Conservation (phyloP, 2,797 vertebrate species). For the Sebastes paucispinis region DNA sequence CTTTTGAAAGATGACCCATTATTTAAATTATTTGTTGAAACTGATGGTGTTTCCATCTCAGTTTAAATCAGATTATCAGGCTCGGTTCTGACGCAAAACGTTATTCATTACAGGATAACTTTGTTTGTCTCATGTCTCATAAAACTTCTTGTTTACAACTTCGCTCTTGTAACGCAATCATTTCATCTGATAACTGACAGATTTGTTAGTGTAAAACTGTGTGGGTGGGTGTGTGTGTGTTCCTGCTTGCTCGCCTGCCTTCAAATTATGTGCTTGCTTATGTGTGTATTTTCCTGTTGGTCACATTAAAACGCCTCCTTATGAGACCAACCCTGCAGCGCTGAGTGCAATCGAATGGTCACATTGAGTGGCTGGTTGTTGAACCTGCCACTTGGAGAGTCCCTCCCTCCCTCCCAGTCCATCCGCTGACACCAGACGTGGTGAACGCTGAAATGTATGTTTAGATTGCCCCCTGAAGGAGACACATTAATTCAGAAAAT, state of each 20-base stretch:
- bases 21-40: background rate
- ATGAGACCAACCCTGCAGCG: constrained; percentile 37
- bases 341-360: constrained; percentile 62
- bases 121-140: constrained; percentile 9
- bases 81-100: background rate
- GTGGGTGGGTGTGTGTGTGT: constrained; percentile 4
- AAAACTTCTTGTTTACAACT: constrained; percentile 12
- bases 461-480: constrained; percentile 70
- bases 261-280: constrained; percentile 18
- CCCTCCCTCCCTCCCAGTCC: constrained; percentile 18
- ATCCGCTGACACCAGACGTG: constrained; percentile 35
- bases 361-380: constrained; percentile 65
- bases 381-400: constrained; percentile 54
- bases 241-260: background rate
- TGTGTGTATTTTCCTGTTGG: constrained; percentile 29
- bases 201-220: constrained; percentile 19
- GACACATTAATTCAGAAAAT: constrained; percentile 76
- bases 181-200: constrained; percentile 19
- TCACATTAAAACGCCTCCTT: constrained; percentile 57
- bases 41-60: background rate
- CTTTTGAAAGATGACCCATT: background rate
- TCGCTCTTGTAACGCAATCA: constrained; percentile 8
- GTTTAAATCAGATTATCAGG: background rate
- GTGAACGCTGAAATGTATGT: constrained; percentile 54
- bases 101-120: background rate